phyloP scores from a whole-genome alignment of 2,888 invertebrate species.

The Aspidiotus rigidus region DNA sequence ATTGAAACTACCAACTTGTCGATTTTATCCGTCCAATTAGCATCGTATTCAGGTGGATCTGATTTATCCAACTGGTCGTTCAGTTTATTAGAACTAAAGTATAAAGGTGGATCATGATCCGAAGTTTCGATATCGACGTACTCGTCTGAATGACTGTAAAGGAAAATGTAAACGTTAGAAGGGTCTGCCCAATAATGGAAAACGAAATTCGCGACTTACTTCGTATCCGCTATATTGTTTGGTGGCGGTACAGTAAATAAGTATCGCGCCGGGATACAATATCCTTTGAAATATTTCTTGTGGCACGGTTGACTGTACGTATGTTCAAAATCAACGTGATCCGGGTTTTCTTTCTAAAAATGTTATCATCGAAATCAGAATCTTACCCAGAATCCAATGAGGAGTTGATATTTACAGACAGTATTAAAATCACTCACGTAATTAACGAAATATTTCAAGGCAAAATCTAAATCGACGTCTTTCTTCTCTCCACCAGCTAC shows the following conservation, averaged over 20 bases:
- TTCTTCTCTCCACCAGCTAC: constrained; percentile 10
- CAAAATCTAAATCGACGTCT: constrained; percentile 23
- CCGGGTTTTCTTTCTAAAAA: constrained; percentile 24
- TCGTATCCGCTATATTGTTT: background rate
- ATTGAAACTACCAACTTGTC: constrained; percentile 1
- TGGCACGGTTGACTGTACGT: constrained; percentile 23
- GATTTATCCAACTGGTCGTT: constrained; percentile 18
- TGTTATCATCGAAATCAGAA: background rate
- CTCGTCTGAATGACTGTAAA: background rate
- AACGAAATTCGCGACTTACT: constrained; percentile 8
- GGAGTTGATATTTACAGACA: background rate
- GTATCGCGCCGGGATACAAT: constrained; percentile 20
- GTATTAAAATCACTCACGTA: constrained; percentile 7
- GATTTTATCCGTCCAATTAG: constrained; percentile 24
- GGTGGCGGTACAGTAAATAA: constrained; percentile 14
- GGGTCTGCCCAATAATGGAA: background rate
- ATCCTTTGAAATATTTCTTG: constrained; percentile 22
- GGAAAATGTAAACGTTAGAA: no score
- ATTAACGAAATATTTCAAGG: constrained; percentile 25
- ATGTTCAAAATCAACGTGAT: constrained; percentile 24
- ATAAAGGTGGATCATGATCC: constrained; percentile 16
- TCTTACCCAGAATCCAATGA: background rate
- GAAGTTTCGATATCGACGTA: constrained; percentile 18
- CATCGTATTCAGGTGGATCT: constrained; percentile 18
- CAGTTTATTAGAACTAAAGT: constrained; percentile 16